Evolutionary conservation across 2,888 invertebrate species (phyloP).

Genomic region (Lampropteryx suffumata): DNA sequence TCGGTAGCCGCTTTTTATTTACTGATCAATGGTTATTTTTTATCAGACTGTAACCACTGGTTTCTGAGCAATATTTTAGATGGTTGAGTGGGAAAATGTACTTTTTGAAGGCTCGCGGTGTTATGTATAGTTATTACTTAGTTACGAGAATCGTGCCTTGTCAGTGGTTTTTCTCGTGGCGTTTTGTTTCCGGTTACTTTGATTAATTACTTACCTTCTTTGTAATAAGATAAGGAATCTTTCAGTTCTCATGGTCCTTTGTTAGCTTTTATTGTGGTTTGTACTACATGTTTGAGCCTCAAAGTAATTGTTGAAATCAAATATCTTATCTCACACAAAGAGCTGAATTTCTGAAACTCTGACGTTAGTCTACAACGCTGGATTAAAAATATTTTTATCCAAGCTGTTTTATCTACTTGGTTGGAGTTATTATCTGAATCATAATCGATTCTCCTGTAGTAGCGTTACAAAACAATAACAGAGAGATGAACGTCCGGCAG

Average conservation of each 20-base stretch:
- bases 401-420: not conserved
- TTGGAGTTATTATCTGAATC: slow-evolving; percentile 10
- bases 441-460: slow-evolving; percentile 22
- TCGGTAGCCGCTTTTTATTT: slow-evolving; percentile 37
- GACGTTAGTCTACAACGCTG: no score
- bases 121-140: slow-evolving; percentile 26
- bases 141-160: slow-evolving; percentile 16
- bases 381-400: no score
- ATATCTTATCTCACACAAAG: no score
- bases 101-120: slow-evolving; percentile 23
- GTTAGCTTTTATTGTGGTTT: no score
- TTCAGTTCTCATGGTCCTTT: slow-evolving; percentile 7
- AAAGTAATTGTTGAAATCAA: no score
- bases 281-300: no score
- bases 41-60: slow-evolving; percentile 30
- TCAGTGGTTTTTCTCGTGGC: slow-evolving; percentile 24
- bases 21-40: slow-evolving; percentile 34
- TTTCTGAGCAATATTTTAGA: slow-evolving; percentile 30
- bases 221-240: not conserved
- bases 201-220: slow-evolving; percentile 17
- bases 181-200: slow-evolving; percentile 27
- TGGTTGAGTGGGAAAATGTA: slow-evolving; percentile 32
- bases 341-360: no score
- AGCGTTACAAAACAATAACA: slow-evolving; percentile 33
- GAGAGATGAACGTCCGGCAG: slow-evolving; percentile 32